Conservation (phyloP, 2,113 vertebrate genomes). For the Tetrax tetrax region DNA sequence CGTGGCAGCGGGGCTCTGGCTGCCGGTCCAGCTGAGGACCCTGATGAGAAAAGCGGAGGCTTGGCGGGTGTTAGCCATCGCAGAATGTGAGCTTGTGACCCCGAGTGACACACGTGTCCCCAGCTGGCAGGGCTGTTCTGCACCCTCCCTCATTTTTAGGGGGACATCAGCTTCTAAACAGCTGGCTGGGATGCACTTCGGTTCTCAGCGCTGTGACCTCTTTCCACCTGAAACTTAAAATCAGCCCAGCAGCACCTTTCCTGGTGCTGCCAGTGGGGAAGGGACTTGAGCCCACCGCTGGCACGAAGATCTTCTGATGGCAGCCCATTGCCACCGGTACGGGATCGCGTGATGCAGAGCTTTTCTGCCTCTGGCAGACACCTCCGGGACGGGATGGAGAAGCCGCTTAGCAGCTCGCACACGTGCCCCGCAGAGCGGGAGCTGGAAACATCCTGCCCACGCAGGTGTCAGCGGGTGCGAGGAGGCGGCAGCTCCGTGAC, state of each 20-base stretch:
- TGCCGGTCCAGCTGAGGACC: neutral
- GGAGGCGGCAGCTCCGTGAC: no score
- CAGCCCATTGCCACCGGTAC: neutral
- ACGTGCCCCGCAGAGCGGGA: rapidly evolving
- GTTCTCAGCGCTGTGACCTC: neutral
- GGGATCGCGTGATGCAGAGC: rapidly evolving
- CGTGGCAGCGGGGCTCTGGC: neutral
- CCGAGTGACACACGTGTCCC: neutral
- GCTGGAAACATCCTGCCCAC: neutral
- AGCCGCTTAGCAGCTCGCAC: neutral
- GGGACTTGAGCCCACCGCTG: neutral
- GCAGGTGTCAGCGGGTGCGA: no score
- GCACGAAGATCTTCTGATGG: neutral
- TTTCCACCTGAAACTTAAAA: neutral
- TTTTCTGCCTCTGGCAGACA: neutral
- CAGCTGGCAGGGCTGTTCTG: neutral
- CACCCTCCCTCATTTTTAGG: neutral
- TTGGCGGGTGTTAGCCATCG: no score
- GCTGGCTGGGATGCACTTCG: neutral
- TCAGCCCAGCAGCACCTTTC: neutral
- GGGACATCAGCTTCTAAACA: neutral
- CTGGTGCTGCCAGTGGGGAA: neutral
- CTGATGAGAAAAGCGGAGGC: neutral
- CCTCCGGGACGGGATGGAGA: neutral
- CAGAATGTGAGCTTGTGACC: neutral